Evolutionary conservation across 2,888 invertebrate genomes (phyloP).

Genomic region (Cheilosia soror): DNA sequence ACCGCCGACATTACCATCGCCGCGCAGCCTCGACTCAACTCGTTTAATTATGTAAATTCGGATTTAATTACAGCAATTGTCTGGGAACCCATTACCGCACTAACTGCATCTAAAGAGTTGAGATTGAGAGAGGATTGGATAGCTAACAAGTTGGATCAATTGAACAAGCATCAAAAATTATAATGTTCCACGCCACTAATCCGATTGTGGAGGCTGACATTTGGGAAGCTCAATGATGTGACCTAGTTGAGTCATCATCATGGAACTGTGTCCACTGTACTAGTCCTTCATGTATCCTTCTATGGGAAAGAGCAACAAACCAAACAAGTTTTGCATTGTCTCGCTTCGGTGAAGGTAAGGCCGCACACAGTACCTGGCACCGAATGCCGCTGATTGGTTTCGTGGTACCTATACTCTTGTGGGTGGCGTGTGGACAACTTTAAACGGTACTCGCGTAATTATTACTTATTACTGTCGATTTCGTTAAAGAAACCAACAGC

Average conservation of each 20-base stretch:
- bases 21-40: conserved; percentile 40
- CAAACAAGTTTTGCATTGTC: conserved; percentile 18
- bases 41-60: conserved; percentile 73
- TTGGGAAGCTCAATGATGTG: conserved; percentile 53
- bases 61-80: conserved; percentile 73
- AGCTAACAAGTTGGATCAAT: conserved; percentile 28
- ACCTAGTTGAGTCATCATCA: conserved; percentile 59
- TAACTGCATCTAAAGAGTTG: conserved; percentile 9
- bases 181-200: conserved; percentile 39
- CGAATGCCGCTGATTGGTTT: conserved; percentile 32
- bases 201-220: conserved; percentile 46
- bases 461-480: conserved; percentile 64
- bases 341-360: conserved; percentile 8
- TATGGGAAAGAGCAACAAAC: conserved; percentile 14
- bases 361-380: conserved; percentile 22
- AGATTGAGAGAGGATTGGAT: not conserved
- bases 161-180: conserved; percentile 48
- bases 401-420: conserved; percentile 32
- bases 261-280: conserved; percentile 15
- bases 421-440: conserved; percentile 61
- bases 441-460: conserved; percentile 61
- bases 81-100: conserved; percentile 62
- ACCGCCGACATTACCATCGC: conserved; percentile 29
- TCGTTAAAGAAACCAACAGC: conserved; percentile 17
- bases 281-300: conserved; percentile 47